phyloP scores from a whole-genome alignment of 2,113 vertebrate species.

The Lanius collurio region DNA sequence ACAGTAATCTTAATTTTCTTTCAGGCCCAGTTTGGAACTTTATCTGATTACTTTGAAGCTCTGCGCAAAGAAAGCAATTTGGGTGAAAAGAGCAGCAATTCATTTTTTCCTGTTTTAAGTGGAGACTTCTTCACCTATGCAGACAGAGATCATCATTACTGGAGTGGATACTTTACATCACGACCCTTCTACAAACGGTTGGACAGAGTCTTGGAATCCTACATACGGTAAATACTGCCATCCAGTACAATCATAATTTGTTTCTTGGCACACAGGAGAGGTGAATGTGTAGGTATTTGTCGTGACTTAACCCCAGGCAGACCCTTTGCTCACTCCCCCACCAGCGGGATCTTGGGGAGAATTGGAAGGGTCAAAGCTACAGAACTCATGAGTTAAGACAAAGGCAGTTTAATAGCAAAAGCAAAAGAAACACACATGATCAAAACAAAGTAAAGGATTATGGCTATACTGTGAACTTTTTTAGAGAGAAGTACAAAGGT shows the following conservation, averaged over 20 bases:
- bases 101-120: slow-evolving; percentile 79
- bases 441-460: background rate
- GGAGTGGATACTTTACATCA: slow-evolving; percentile 95
- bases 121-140: slow-evolving; percentile 97
- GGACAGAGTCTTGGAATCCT: slow-evolving; percentile 84
- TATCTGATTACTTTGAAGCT: slow-evolving; percentile 89
- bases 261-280: background rate
- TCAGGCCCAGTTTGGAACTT: slow-evolving; percentile 90
- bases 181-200: slow-evolving; percentile 91
- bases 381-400: background rate
- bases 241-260: background rate
- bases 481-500: background rate
- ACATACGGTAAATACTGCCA: slow-evolving; percentile 76
- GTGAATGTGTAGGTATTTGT: background rate
- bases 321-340: background rate
- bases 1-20: slow-evolving; percentile 6
- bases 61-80: slow-evolving; percentile 70
- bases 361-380: background rate
- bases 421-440: background rate
- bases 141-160: slow-evolving; percentile 93
- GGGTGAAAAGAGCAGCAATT: slow-evolving; percentile 28
- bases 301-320: background rate
- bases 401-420: background rate
- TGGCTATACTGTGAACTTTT: background rate
- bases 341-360: background rate